These are phyloP conservation scores for Acanthiza pusilla DNA, from an alignment of 2,797 vertebrate species.

Conservation along the genomic window DNA sequence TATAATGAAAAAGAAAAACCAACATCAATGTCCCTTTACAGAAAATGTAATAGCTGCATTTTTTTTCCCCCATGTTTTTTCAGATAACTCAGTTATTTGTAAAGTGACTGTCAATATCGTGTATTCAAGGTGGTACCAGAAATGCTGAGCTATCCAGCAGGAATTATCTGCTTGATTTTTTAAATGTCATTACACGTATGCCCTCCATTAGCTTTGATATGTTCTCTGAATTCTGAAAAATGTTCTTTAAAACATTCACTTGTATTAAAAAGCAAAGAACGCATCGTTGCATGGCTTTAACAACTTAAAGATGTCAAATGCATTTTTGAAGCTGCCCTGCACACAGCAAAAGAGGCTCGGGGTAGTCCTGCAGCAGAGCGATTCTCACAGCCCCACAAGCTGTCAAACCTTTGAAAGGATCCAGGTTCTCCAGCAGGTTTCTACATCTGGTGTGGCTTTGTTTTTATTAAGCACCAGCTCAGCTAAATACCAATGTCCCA, in stretches of 20 bases:
- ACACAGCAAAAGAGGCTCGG: not conserved
- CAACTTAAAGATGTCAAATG: not conserved
- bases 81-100: not conserved
- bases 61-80: not conserved
- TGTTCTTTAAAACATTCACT: not conserved
- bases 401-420: not conserved
- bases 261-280: not conserved
- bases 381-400: not conserved
- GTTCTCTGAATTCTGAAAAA: not conserved
- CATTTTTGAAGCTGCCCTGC: not conserved
- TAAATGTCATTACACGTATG: not conserved
- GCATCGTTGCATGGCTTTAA: not conserved
- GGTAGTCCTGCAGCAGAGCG: not conserved
- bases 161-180: not conserved
- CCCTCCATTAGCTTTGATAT: not conserved
- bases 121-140: not conserved
- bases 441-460: not conserved
- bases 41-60: not conserved
- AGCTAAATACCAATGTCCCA: not conserved
- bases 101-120: not conserved
- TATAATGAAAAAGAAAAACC: not conserved
- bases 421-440: constrained; percentile 6
- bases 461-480: constrained; percentile 21
- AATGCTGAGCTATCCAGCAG: not conserved
- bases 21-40: not conserved